These are phyloP conservation scores for Osmerus mordax DNA, from an alignment of 2,113 vertebrate genomes.

Conservation along the genomic window DNA sequence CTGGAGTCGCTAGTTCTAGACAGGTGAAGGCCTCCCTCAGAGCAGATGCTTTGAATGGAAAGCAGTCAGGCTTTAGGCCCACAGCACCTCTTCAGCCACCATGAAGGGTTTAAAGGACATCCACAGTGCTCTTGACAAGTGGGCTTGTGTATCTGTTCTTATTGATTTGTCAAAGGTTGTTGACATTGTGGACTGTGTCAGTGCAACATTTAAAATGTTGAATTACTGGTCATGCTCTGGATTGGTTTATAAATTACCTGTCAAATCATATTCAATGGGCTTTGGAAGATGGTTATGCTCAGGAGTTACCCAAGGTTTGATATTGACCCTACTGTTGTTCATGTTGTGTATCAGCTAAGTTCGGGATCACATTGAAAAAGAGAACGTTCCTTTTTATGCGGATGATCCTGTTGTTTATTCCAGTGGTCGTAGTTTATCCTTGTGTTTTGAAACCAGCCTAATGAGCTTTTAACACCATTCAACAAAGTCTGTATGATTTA, in stretches of 20 bases:
- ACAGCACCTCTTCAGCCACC: not conserved
- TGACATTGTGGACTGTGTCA: no score
- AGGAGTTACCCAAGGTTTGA: not conserved
- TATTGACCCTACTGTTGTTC: not conserved
- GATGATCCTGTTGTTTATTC: not conserved
- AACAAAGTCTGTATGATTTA: not conserved
- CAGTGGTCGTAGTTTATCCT: not conserved
- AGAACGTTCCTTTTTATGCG: not conserved
- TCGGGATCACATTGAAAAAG: not conserved
- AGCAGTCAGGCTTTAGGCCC: no score
- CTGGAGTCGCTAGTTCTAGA: no score
- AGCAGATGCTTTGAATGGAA: no score
- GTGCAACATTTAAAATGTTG: not conserved
- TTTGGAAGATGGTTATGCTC: not conserved
- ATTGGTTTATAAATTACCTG: not conserved
- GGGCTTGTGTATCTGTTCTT: not conserved
- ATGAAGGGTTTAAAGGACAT: not conserved
- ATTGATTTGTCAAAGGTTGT: not conserved
- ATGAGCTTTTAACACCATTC: not conserved
- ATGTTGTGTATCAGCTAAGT: not conserved
- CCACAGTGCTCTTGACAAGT: not conserved
- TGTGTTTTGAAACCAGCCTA: not conserved
- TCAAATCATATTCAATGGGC: not conserved
- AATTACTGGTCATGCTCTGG: not conserved
- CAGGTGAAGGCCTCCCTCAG: no score